Percentiles rank a stretch among this genome's conserved stretches.
Conservation (phyloP, 2,113 vertebrate genomes). For the Actenoides lindsayi region DNA sequence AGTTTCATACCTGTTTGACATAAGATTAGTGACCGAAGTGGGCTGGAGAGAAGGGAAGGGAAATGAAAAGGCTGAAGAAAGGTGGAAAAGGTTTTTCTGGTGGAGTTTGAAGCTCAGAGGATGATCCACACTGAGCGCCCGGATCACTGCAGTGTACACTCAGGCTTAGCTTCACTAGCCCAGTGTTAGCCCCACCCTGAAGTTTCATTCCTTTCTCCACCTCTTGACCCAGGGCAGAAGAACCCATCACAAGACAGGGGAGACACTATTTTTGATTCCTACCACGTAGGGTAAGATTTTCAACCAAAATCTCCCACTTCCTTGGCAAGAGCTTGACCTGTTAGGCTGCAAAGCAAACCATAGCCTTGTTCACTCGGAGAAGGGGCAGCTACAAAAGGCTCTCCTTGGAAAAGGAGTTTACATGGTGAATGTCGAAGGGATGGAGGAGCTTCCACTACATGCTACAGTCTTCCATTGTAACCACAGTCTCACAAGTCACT, state of each 20-base stretch:
- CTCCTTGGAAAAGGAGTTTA: not conserved
- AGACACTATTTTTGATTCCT: not conserved
- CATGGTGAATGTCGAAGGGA: rapidly evolving
- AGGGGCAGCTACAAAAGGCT: not conserved
- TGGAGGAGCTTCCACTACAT: not conserved
- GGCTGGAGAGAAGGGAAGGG: not conserved
- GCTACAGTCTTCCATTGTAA: not conserved
- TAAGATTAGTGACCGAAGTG: not conserved
- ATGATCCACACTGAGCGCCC: rapidly evolving
- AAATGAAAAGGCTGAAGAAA: not conserved
- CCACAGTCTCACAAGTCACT: not conserved
- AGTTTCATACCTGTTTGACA: not conserved
- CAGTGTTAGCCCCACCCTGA: rapidly evolving
- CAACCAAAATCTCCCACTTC: not conserved
- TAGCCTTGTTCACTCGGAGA: not conserved
- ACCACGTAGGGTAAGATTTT: not conserved
- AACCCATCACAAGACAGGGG: rapidly evolving
- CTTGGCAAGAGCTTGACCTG: not conserved
- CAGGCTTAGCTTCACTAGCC: not conserved
- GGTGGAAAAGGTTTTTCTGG: not conserved
- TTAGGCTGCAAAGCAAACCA: not conserved
- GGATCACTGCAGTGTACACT: not conserved
- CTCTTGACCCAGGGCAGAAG: not conserved
- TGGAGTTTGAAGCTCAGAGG: not conserved
- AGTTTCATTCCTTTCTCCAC: not conserved